phyloP scores from a whole-genome alignment of 2,888 invertebrate species.

The Dione vanillae region DNA sequence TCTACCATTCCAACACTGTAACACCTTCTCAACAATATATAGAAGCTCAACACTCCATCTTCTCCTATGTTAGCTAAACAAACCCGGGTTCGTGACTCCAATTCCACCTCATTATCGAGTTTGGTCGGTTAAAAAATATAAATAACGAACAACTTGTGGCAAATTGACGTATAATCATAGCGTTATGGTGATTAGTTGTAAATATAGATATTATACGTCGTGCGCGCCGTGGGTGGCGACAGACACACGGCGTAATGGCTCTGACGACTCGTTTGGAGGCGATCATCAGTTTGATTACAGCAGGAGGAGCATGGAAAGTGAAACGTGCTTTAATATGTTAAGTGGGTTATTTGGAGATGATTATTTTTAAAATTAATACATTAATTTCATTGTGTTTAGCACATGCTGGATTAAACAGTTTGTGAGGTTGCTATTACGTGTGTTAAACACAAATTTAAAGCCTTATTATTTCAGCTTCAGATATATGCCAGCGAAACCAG shows the following conservation, averaged over 20 bases:
- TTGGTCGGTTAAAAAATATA: constrained; percentile 80
- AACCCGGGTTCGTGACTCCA: constrained; percentile 56
- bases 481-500: no score
- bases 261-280: constrained; percentile 38
- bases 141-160: constrained; percentile 72
- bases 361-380: not conserved
- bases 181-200: constrained; percentile 71
- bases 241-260: constrained; percentile 42
- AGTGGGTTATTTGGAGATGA: not conserved
- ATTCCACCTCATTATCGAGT: constrained; percentile 78
- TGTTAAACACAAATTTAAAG: no score
- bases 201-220: constrained; percentile 76
- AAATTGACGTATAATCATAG: constrained; percentile 80
- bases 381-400: no score
- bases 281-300: constrained; percentile 5
- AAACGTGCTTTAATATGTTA: constrained; percentile 5
- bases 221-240: constrained; percentile 54
- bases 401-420: no score
- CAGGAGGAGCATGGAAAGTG: constrained; percentile 10
- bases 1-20: no score
- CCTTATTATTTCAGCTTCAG: no score
- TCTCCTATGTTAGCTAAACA: constrained; percentile 46
- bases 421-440: no score
- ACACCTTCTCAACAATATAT: not conserved
- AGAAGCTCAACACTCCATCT: constrained; percentile 16